phyloP scores from a whole-genome alignment of 2,888 invertebrate species.

The Frankliniella intonsa region DNA sequence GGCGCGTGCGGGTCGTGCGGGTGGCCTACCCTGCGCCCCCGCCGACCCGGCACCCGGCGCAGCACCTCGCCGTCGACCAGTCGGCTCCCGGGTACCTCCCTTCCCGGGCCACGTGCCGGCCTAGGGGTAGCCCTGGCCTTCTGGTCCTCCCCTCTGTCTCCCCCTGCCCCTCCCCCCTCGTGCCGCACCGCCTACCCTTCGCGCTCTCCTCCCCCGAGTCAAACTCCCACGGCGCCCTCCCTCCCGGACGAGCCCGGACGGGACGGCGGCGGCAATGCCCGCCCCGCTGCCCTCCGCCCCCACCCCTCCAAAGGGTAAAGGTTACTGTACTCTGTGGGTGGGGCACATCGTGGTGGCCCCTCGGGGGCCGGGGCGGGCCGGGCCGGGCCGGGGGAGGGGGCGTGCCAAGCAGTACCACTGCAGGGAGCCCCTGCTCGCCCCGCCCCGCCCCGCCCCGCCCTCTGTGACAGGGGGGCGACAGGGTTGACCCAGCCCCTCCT shows the following conservation, averaged over 20 bases:
- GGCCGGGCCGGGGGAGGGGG: neutral
- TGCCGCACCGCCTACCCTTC: no score
- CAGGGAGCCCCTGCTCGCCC: neutral
- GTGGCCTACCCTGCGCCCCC: no score
- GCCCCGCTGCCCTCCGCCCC: neutral
- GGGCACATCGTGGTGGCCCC: neutral
- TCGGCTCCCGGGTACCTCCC: no score
- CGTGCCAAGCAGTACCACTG: conserved; percentile 10
- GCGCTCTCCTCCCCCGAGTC: no score
- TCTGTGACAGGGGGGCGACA: neutral
- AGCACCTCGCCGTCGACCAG: no score
- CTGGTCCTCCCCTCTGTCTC: no score
- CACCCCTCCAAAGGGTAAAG: conserved; percentile 8
- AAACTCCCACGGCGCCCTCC: neutral
- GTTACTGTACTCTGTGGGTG: conserved; percentile 12
- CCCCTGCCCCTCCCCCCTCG: no score
- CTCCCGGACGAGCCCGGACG: neutral
- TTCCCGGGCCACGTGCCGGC: no score
- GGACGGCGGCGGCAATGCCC: neutral
- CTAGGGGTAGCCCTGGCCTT: no score
- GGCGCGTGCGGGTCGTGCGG: no score
- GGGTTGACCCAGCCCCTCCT: neutral
- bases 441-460: neutral
- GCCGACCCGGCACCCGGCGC: no score
- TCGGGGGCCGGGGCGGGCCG: neutral